Conservation (phyloP, 2,888 invertebrate species). For the Dryococelus australis region DNA sequence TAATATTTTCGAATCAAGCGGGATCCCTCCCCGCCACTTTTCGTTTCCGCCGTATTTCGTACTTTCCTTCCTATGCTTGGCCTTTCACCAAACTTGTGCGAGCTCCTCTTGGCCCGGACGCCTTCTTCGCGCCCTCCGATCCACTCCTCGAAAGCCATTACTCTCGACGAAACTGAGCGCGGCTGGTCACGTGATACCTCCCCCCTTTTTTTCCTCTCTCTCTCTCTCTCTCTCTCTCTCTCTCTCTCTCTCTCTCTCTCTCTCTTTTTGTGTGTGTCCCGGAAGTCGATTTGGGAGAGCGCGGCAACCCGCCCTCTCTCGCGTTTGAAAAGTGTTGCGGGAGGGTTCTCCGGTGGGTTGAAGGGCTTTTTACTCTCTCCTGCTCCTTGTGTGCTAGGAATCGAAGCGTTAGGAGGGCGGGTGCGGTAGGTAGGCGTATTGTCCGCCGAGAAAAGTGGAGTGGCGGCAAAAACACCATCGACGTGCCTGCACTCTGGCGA, state of each 20-base stretch:
- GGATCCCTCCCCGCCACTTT: not conserved
- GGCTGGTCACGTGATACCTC: not conserved
- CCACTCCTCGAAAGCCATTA: constrained; percentile 7
- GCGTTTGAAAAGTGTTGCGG: not conserved
- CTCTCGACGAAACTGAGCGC: not conserved
- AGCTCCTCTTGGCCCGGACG: not conserved
- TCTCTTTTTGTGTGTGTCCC: not conserved
- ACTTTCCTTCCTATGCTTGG: no score
- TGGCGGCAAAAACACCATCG: no score
- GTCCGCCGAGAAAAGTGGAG: no score
- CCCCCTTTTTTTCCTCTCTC: no score
- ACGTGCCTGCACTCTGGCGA: no score
- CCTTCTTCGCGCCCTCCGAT: not conserved
- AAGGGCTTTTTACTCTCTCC: not conserved
- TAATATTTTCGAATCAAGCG: not conserved
- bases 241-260: no score
- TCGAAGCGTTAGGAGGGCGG: no score
- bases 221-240: no score
- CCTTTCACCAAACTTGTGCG: not conserved
- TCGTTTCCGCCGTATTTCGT: not conserved
- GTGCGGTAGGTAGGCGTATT: no score
- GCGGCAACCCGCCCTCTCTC: not conserved
- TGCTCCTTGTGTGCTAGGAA: no score
- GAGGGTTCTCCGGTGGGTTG: not conserved
- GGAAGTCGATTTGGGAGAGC: not conserved